phyloP scores from a whole-genome alignment of 2,888 invertebrate genomes.

The Pristionchus exspectatus region DNA sequence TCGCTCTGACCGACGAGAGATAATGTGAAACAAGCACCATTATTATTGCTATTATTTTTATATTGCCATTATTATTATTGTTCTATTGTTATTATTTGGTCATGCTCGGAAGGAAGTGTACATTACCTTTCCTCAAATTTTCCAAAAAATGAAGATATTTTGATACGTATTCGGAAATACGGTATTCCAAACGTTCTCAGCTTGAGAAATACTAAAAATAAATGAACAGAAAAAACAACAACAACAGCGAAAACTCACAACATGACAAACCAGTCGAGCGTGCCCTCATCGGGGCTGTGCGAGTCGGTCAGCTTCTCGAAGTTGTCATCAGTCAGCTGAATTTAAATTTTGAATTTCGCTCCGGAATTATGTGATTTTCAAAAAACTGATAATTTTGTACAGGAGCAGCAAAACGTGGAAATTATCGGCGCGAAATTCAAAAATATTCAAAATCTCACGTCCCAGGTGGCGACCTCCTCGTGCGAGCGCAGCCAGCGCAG shows the following conservation, averaged over 20 bases:
- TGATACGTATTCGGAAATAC: too few relatives aligned
- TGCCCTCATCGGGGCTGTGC: slow-evolving; percentile 77
- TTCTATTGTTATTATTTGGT: background rate
- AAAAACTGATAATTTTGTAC: background rate
- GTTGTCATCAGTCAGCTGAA: slow-evolving; percentile 76
- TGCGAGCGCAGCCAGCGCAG: slow-evolving; percentile 78
- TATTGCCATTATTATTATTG: background rate
- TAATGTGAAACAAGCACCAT: background rate
- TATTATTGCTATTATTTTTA: background rate
- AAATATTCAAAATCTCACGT: background rate
- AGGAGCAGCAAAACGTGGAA: background rate
- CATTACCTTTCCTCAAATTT: too few relatives aligned
- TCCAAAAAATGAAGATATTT: too few relatives aligned
- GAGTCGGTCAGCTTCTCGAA: slow-evolving; percentile 75
- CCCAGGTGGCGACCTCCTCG: slow-evolving; percentile 73
- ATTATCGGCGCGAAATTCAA: background rate
- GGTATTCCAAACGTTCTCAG: too few relatives aligned
- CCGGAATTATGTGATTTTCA: background rate
- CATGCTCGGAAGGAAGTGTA: too few relatives aligned
- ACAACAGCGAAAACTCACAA: slow-evolving; percentile 70
- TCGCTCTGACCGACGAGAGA: background rate
- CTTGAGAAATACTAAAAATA: too few relatives aligned
- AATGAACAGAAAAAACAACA: background rate
- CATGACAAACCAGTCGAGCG: slow-evolving; percentile 79
- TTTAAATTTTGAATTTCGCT: slow-evolving; percentile 3